phyloP scores from a whole-genome alignment of 2,888 invertebrate genomes.

The Notodonta ziczac region DNA sequence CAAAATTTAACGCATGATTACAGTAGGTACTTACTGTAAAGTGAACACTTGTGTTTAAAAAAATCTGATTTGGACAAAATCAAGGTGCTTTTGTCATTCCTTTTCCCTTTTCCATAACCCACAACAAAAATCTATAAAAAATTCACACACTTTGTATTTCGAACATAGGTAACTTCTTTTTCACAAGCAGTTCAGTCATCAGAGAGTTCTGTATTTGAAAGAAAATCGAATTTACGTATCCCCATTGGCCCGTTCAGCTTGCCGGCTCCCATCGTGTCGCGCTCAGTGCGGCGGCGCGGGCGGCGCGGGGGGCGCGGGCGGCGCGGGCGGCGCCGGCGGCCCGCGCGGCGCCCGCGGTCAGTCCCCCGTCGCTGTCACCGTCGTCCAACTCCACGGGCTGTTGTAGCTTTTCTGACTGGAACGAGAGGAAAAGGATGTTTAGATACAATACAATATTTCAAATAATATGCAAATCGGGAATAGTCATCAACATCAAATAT shows the following conservation, averaged over 20 bases:
- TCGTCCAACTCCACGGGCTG: conserved; percentile 87
- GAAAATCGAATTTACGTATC: not conserved
- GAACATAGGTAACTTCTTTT: too few species aligned
- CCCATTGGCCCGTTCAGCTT: conserved; percentile 2
- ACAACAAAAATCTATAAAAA: too few species aligned
- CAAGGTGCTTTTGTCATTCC: too few species aligned
- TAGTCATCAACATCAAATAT: too few species aligned
- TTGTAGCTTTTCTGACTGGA: conserved; percentile 86
- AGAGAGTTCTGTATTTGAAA: not conserved
- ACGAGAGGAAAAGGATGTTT: conserved; percentile 45
- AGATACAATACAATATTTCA: conserved; percentile 15
- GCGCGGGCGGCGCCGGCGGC: conserved; percentile 77
- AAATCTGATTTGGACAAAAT: too few species aligned
- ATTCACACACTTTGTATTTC: too few species aligned
- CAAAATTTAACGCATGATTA: too few species aligned
- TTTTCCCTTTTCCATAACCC: too few species aligned
- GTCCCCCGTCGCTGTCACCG: conserved; percentile 87
- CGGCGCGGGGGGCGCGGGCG: conserved; percentile 77
- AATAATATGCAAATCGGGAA: too few species aligned
- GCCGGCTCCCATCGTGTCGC: conserved; percentile 33
- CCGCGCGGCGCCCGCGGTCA: conserved; percentile 86
- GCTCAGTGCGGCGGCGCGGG: conserved; percentile 73
- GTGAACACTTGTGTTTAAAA: too few species aligned
- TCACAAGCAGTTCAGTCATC: too few species aligned
- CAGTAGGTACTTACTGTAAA: too few species aligned